phyloP scores from a whole-genome alignment of 2,797 vertebrate species.

The Gobionotothen gibberifrons region DNA sequence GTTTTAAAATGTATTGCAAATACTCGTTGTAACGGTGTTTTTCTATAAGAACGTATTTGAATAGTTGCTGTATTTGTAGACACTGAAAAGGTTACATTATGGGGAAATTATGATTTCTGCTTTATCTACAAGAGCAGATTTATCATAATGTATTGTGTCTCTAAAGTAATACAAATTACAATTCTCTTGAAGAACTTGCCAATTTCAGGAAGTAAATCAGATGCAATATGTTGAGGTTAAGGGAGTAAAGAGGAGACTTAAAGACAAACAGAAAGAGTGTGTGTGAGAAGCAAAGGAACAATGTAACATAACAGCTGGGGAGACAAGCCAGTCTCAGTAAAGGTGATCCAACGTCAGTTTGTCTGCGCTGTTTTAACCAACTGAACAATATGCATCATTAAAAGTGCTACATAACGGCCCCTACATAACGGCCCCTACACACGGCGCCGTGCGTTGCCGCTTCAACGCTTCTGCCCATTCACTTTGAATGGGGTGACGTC shows the following conservation, averaged over 20 bases:
- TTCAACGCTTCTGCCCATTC: too few relatives aligned
- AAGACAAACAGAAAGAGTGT: constrained; percentile 3
- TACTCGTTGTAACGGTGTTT: not conserved
- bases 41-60: not conserved
- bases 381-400: constrained; percentile 19
- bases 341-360: constrained; percentile 22
- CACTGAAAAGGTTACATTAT: not conserved
- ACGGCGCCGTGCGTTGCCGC: too few relatives aligned
- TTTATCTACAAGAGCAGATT: not conserved
- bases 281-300: not conserved
- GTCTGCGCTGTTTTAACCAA: constrained; percentile 14
- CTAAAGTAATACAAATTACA: not conserved
- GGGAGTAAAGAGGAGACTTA: not conserved
- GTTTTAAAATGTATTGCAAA: too few relatives aligned
- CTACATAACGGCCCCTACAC: too few relatives aligned
- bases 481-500: too few relatives aligned
- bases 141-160: not conserved
- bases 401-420: constrained; percentile 17
- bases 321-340: constrained; percentile 12
- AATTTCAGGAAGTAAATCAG: constrained; percentile 11
- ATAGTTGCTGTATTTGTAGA: not conserved
- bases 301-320: constrained; percentile 12
- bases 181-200: not conserved
- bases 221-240: not conserved
- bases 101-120: not conserved